Conservation (phyloP, 2,888 invertebrate genomes). For the Orchesella flavescens region DNA sequence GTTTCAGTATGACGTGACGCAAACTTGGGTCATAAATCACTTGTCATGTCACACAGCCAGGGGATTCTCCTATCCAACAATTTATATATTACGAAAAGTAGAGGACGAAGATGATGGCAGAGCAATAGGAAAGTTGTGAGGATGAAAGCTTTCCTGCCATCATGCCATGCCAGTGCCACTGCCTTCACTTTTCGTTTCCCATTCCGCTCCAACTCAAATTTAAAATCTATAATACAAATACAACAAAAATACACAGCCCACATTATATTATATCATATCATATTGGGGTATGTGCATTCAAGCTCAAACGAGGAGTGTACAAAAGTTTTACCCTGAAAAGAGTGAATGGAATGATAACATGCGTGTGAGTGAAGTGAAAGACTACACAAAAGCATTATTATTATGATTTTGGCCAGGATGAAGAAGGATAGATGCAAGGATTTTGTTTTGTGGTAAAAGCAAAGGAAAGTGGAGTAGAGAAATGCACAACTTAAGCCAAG, state of each 20-base stretch:
- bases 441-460: conserved; percentile 50
- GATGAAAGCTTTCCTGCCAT: conserved; percentile 60
- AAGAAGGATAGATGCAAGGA: conserved; percentile 9
- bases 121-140: conserved; percentile 58
- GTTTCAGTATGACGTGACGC: conserved; percentile 71
- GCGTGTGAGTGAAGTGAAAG: conserved; percentile 47
- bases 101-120: conserved; percentile 60
- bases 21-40: conserved; percentile 72
- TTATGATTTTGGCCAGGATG: conserved; percentile 50
- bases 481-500: conserved; percentile 54
- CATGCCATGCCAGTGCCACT: conserved; percentile 33
- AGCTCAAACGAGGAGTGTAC: neutral
- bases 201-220: conserved; percentile 58
- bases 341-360: conserved; percentile 33
- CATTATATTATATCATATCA: neutral
- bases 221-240: conserved; percentile 53
- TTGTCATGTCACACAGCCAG: conserved; percentile 71
- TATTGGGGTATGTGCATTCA: neutral
- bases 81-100: conserved; percentile 59
- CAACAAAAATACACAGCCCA: conserved; percentile 41
- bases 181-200: conserved; percentile 54
- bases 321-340: conserved; percentile 3
- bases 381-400: conserved; percentile 42
- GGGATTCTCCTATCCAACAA: conserved; percentile 70
- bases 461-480: conserved; percentile 47